These are phyloP conservation scores for Tinamus major DNA, from an alignment of 2,797 vertebrate species.

Conservation along the genomic window DNA sequence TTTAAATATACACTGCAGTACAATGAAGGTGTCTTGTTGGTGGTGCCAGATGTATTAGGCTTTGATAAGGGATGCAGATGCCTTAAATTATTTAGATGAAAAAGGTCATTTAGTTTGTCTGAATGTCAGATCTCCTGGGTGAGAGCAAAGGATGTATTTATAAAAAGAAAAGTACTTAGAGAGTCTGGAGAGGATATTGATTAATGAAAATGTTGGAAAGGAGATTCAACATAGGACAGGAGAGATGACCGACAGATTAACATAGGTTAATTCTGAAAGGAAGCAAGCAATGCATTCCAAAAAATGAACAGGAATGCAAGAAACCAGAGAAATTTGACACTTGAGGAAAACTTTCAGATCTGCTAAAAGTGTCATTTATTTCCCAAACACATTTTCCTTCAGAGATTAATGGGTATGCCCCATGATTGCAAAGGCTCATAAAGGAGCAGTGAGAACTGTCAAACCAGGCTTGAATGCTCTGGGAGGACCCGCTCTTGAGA, in stretches of 20 bases:
- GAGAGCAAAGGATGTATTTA: constrained; percentile 38
- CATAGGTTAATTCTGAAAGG: constrained; percentile 24
- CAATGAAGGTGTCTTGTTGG: constrained; percentile 47
- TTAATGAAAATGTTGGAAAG: constrained; percentile 41
- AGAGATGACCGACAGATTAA: constrained; percentile 54
- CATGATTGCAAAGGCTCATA: neutral
- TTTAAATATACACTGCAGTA: constrained; percentile 12
- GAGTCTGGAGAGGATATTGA: constrained; percentile 58
- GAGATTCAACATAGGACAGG: neutral
- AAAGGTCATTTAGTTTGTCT: constrained; percentile 37
- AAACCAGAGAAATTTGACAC: neutral
- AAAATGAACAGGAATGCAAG: neutral
- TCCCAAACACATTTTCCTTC: neutral
- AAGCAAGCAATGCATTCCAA: neutral
- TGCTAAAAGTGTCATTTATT: neutral
- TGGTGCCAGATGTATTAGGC: constrained; percentile 10
- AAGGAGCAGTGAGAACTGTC: neutral
- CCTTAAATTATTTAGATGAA: constrained; percentile 65
- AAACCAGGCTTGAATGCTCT: neutral
- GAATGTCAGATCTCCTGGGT: constrained; percentile 63
- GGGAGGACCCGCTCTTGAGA: neutral
- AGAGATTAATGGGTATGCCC: neutral
- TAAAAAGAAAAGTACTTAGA: constrained; percentile 27
- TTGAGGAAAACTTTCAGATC: neutral
- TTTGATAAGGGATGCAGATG: constrained; percentile 57